Conservation (phyloP, 2,888 invertebrate genomes). For the Pseudococcus longispinus region DNA sequence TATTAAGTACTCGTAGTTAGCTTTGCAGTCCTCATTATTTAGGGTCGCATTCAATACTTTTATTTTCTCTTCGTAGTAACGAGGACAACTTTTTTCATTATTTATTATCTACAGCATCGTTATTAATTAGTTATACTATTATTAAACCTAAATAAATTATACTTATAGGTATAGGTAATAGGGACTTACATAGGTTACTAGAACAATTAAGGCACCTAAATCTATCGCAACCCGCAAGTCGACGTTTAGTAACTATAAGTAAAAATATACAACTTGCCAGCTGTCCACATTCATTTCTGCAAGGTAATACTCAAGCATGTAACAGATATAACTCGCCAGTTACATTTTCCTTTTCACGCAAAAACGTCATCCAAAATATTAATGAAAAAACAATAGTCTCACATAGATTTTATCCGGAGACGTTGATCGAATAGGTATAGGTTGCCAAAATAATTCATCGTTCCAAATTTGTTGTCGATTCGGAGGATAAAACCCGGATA, state of each 20-base stretch:
- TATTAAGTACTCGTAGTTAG: conserved; percentile 39
- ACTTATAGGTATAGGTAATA: too few species aligned
- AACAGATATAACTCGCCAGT: too few species aligned
- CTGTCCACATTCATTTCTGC: too few species aligned
- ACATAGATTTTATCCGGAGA: conserved; percentile 66
- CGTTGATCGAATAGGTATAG: conserved; percentile 77
- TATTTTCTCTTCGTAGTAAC: conserved; percentile 57
- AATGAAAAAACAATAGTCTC: conserved; percentile 64
- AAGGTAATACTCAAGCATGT: too few species aligned
- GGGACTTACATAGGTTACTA: too few species aligned
- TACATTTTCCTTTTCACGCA: too few species aligned
- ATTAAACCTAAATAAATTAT: too few species aligned
- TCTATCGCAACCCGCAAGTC: too few species aligned
- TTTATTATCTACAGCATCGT: conserved; percentile 45
- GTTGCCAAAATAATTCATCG: conserved; percentile 72
- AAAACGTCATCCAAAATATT: not conserved
- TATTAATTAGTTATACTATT: too few species aligned
- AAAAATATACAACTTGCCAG: too few species aligned
- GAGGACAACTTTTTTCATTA: conserved; percentile 56
- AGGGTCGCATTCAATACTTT: not conserved
- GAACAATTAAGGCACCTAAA: too few species aligned
- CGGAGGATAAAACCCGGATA: conserved; percentile 74
- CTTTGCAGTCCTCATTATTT: conserved; percentile 8
- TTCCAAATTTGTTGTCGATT: conserved; percentile 70
- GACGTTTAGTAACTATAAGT: too few species aligned